Conservation (phyloP, 2,888 invertebrate genomes). For the Cosmorhoe ocellata region DNA sequence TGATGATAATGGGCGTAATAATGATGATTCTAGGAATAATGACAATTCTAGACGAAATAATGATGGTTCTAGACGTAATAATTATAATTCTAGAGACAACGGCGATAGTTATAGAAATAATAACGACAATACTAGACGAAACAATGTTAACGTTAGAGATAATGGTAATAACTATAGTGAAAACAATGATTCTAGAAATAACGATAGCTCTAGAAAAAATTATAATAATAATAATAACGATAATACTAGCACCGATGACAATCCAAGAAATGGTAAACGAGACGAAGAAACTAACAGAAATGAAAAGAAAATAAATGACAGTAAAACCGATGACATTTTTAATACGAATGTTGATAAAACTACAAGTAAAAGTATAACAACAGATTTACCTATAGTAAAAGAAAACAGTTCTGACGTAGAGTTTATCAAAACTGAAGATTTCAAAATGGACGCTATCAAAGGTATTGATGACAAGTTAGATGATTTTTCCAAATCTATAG, state of each 20-base stretch:
- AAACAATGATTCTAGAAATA: neutral
- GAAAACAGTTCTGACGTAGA: conserved; percentile 50
- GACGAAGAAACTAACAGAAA: conserved; percentile 42
- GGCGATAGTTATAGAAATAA: neutral
- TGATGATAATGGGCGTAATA: neutral
- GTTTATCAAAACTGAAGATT: conserved; percentile 44
- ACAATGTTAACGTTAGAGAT: conserved; percentile 1
- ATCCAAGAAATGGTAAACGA: conserved; percentile 15
- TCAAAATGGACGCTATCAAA: conserved; percentile 53
- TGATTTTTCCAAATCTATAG: conserved; percentile 68
- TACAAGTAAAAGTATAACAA: conserved; percentile 29
- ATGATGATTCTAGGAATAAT: neutral
- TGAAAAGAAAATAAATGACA: conserved; percentile 61
- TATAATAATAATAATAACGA: conserved; percentile 28
- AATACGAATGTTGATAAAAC: conserved; percentile 40
- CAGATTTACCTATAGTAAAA: conserved; percentile 37
- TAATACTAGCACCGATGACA: conserved; percentile 29
- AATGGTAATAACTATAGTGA: too few relatives aligned
- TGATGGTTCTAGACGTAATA: conserved; percentile 1
- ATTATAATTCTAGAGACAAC: neutral
- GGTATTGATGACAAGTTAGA: conserved; percentile 73
- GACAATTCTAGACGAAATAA: neutral
- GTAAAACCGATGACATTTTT: conserved; percentile 43
- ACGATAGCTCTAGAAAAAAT: conserved; percentile 1
- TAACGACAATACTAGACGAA: conserved; percentile 20